Conservation (phyloP, 2,113 vertebrate species). For the Ictidomys tridecemlineatus region DNA sequence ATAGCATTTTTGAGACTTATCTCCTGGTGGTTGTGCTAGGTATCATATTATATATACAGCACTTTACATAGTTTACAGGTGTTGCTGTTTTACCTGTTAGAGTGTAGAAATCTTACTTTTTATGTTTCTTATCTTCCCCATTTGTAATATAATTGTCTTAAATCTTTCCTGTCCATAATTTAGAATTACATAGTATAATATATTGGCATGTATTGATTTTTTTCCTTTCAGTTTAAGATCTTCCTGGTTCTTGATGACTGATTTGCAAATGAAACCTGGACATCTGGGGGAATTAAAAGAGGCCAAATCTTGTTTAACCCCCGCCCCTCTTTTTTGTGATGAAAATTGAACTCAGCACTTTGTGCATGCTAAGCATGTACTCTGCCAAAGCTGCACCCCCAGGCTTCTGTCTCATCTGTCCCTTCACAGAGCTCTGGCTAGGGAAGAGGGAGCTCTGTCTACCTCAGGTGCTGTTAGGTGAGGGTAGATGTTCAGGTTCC, state of each 20-base stretch:
- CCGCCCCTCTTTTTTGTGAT: background rate
- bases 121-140: background rate
- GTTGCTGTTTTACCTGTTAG: background rate
- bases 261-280: background rate
- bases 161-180: background rate
- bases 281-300: background rate
- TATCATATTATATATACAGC: background rate
- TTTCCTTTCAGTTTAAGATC: background rate
- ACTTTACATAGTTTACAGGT: background rate
- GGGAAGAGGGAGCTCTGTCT: background rate
- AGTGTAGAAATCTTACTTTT: background rate
- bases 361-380: background rate
- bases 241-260: background rate
- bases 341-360: background rate
- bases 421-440: background rate
- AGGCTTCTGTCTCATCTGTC: background rate
- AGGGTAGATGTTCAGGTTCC: background rate
- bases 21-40: background rate
- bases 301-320: background rate
- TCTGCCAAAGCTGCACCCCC: background rate
- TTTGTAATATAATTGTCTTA: background rate
- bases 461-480: too few species aligned
- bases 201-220: background rate
- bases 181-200: background rate
- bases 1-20: background rate